These are phyloP conservation scores for Neodiprion lecontei DNA, from an alignment of 1,140 invertebrate genomes.

Conservation along the genomic window DNA sequence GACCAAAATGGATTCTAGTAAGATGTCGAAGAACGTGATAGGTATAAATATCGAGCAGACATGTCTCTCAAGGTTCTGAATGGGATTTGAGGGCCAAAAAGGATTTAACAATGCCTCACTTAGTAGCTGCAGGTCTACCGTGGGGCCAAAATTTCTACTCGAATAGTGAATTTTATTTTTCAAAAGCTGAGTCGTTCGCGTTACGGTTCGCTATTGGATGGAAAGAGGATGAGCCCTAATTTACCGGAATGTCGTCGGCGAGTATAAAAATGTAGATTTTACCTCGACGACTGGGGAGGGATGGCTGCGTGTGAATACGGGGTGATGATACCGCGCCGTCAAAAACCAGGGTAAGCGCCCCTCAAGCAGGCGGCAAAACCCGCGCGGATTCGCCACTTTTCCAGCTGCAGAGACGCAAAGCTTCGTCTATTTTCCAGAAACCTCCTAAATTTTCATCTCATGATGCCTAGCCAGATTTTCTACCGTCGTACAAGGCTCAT, in stretches of 20 bases:
- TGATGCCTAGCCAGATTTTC: no score
- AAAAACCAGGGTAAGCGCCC: slow-evolving; percentile 7
- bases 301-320: background rate
- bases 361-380: background rate
- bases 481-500: no score
- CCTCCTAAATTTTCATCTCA: background rate
- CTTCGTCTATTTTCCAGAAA: background rate
- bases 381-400: background rate
- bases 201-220: background rate
- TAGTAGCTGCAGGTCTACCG: no score
- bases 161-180: background rate
- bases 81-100: background rate
- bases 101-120: background rate
- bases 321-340: background rate
- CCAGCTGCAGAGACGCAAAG: background rate
- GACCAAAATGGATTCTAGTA: no score
- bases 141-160: no score
- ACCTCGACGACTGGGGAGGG: background rate
- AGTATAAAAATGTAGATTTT: background rate
- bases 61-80: no score
- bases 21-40: no score
- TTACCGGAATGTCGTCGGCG: slow-evolving; percentile 1
- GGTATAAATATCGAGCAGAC: no score
- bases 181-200: background rate
- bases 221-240: background rate